phyloP scores from a whole-genome alignment of 1,140 invertebrate genomes.

The Idris sp. region DNA sequence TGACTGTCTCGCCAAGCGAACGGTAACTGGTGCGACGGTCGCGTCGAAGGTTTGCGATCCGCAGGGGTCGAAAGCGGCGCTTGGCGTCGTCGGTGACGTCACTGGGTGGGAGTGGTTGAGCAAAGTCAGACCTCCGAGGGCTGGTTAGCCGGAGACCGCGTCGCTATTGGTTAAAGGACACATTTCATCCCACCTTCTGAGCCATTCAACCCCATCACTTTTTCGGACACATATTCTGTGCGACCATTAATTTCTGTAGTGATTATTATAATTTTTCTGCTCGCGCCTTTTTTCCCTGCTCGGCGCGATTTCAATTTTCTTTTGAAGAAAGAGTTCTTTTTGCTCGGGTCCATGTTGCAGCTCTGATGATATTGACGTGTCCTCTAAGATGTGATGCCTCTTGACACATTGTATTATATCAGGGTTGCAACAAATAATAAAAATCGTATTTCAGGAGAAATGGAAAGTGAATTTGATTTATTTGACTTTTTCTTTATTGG shows the following conservation, averaged over 20 bases:
- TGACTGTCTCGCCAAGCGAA: constrained; percentile 68
- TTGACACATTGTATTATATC: too few species aligned
- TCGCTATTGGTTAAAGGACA: constrained; percentile 68
- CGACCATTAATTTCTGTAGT: constrained; percentile 74
- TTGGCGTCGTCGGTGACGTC: constrained; percentile 65
- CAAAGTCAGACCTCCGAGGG: constrained; percentile 61
- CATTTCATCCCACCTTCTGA: constrained; percentile 52
- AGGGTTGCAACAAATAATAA: too few species aligned
- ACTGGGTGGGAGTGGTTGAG: constrained; percentile 61
- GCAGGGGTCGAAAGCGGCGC: constrained; percentile 56
- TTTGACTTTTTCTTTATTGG: too few species aligned
- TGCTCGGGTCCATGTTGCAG: constrained; percentile 51
- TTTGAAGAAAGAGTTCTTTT: constrained; percentile 31
- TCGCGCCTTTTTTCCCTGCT: constrained; percentile 27
- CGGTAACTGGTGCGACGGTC: constrained; percentile 68
- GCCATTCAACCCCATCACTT: constrained; percentile 55
- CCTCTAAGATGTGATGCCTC: constrained; percentile 53
- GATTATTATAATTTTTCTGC: constrained; percentile 73
- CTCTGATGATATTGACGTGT: constrained; percentile 52
- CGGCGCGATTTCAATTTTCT: constrained; percentile 56
- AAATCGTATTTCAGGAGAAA: constrained; percentile 52
- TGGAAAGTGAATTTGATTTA: constrained; percentile 45
- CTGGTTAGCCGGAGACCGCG: constrained; percentile 57
- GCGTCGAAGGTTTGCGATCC: constrained; percentile 51
- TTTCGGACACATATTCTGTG: constrained; percentile 51